These are phyloP conservation scores for Arnoldichthys spilopterus DNA, from an alignment of 2,797 vertebrate species.

Conservation along the genomic window DNA sequence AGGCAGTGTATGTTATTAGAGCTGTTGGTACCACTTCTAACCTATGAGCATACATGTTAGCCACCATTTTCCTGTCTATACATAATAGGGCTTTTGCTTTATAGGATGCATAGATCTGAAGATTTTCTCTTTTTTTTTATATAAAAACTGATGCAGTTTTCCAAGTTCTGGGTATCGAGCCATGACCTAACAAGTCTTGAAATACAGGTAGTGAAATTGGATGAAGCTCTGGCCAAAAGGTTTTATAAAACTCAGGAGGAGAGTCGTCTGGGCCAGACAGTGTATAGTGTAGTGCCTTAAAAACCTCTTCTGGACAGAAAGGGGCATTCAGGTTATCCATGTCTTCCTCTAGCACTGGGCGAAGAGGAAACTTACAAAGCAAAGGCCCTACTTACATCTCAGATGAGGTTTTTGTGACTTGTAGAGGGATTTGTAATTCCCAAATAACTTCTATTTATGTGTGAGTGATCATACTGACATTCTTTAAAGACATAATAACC, in stretches of 20 bases:
- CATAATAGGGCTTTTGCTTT: conserved; percentile 22
- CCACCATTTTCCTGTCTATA: conserved; percentile 28
- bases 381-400: not conserved
- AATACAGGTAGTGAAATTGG: not conserved
- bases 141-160: not conserved
- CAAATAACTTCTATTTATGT: no score
- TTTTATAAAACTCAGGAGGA: conserved; percentile 4
- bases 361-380: not conserved
- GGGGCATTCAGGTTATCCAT: not conserved
- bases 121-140: not conserved
- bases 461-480: not conserved
- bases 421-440: not conserved
- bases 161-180: not conserved
- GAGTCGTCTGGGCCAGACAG: not conserved
- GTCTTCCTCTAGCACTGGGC: not conserved
- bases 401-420: not conserved
- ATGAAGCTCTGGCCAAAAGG: not conserved
- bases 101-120: conserved; percentile 1
- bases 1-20: not conserved
- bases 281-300: not conserved
- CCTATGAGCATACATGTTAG: not conserved
- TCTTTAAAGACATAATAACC: not conserved
- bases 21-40: not conserved
- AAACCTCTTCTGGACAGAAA: not conserved
- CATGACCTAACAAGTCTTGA: not conserved